phyloP scores from a whole-genome alignment of 1,140 invertebrate species.

The Melipona quadrifasciata region DNA sequence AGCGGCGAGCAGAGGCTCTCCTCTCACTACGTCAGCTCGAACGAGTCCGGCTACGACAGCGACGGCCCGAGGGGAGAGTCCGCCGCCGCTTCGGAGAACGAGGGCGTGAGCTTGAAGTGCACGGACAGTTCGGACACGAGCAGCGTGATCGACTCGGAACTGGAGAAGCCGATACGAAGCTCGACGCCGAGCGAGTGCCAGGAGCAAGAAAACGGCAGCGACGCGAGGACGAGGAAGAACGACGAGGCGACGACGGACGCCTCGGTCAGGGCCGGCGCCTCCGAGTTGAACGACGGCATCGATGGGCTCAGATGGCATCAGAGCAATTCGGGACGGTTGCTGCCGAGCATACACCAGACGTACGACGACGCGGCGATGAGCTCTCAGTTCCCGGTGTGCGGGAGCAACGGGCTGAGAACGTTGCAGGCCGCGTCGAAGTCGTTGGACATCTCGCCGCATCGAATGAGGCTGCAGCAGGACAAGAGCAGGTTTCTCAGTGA shows the following conservation, averaged over 20 bases:
- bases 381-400: slow-evolving; percentile 50
- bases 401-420: slow-evolving; percentile 46
- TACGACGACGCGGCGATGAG: slow-evolving; percentile 60
- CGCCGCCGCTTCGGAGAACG: slow-evolving; percentile 74
- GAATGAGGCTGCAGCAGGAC: slow-evolving; percentile 77
- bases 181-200: slow-evolving; percentile 73
- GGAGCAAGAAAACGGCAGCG: slow-evolving; percentile 60
- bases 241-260: slow-evolving; percentile 1
- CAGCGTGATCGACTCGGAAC: slow-evolving; percentile 77
- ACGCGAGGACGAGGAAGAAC: slow-evolving; percentile 43
- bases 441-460: slow-evolving; percentile 69
- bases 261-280: slow-evolving; percentile 10
- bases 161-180: slow-evolving; percentile 76
- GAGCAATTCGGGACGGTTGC: slow-evolving; percentile 74
- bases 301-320: slow-evolving; percentile 79
- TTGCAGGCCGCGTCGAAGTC: slow-evolving; percentile 28
- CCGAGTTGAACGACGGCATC: slow-evolving; percentile 59
- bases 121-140: slow-evolving; percentile 78
- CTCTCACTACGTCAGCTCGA: slow-evolving; percentile 88
- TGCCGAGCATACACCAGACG: slow-evolving; percentile 78
- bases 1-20: slow-evolving; percentile 78
- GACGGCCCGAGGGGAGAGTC: slow-evolving; percentile 84
- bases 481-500: slow-evolving; percentile 78
- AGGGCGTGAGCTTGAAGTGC: slow-evolving; percentile 73
- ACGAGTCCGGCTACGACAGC: slow-evolving; percentile 92